A percentile compares a stretch with the other conserved stretches of the same genome.
These are phyloP conservation scores for Potamarius usumacintae DNA, from an alignment of 2,113 vertebrate species.

Conservation along the genomic window DNA sequence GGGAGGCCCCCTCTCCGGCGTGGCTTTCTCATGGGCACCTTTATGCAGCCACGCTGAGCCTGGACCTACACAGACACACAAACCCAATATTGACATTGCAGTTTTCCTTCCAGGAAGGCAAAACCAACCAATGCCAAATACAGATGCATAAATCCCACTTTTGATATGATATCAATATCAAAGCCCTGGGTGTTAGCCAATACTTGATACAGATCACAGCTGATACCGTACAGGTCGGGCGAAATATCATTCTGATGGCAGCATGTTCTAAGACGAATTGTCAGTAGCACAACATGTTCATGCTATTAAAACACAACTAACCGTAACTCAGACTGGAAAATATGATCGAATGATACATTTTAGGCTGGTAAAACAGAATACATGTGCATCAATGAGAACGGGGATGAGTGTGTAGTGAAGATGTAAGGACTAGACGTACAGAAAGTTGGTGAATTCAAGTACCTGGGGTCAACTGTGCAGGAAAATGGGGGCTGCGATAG, in stretches of 20 bases:
- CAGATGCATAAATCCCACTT: not conserved
- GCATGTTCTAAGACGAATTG: not conserved
- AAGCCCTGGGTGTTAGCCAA: not conserved
- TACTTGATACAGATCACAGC: not conserved
- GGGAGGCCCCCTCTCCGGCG: slow-evolving; percentile 81
- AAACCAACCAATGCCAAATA: not conserved
- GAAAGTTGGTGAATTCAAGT: no score
- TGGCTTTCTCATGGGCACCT: slow-evolving; percentile 89
- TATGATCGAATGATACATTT: not conserved
- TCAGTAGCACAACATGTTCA: not conserved
- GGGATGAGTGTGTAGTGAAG: no score
- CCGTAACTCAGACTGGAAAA: not conserved
- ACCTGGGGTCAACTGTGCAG: no score
- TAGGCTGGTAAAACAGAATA: no score
- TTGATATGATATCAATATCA: not conserved
- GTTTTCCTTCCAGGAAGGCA: not conserved
- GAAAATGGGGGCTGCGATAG: no score
- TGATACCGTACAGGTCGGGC: not conserved
- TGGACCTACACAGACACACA: slow-evolving; percentile 47
- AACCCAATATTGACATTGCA: not conserved
- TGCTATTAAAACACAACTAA: not conserved
- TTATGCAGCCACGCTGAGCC: slow-evolving; percentile 56
- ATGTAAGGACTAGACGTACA: no score
- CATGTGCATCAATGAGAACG: no score
- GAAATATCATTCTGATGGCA: not conserved